These are phyloP conservation scores for Stenotaenia linearis DNA, from an alignment of 2,888 invertebrate species.

Conservation along the genomic window DNA sequence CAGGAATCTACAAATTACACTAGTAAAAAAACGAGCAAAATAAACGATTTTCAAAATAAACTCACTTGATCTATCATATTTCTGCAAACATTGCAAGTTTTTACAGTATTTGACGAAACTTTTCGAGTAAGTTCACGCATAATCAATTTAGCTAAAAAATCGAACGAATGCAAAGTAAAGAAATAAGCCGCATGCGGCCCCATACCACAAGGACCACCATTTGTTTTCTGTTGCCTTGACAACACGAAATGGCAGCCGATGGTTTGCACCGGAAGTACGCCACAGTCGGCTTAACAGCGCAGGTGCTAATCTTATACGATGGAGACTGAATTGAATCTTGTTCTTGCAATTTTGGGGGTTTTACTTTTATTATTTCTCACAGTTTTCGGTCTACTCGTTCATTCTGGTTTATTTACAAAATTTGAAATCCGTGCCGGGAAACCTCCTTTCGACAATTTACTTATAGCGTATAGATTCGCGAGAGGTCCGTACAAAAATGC, in stretches of 20 bases:
- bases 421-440: conserved; percentile 46
- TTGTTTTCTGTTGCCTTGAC: conserved; percentile 49
- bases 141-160: not conserved
- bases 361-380: conserved; percentile 43
- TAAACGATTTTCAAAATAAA: not conserved
- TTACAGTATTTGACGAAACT: not conserved
- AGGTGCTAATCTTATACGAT: conserved; percentile 34
- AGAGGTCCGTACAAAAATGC: conserved; percentile 49
- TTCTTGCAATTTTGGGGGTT: conserved; percentile 41
- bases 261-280: not conserved
- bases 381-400: conserved; percentile 41
- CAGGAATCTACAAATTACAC: not conserved
- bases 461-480: conserved; percentile 48
- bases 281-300: not conserved
- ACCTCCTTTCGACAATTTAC: conserved; percentile 44
- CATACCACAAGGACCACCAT: conserved; percentile 46
- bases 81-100: not conserved
- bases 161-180: not conserved
- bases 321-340: conserved; percentile 39
- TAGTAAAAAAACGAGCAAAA: not conserved
- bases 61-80: not conserved
- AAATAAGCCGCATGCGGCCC: conserved; percentile 4
- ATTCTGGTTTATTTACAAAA: conserved; percentile 45
- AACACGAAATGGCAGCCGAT: conserved; percentile 44
- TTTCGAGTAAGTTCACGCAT: not conserved